Evolutionary conservation across 2,888 invertebrate species (phyloP).

Genomic region (Pyrocoelia pectoralis): DNA sequence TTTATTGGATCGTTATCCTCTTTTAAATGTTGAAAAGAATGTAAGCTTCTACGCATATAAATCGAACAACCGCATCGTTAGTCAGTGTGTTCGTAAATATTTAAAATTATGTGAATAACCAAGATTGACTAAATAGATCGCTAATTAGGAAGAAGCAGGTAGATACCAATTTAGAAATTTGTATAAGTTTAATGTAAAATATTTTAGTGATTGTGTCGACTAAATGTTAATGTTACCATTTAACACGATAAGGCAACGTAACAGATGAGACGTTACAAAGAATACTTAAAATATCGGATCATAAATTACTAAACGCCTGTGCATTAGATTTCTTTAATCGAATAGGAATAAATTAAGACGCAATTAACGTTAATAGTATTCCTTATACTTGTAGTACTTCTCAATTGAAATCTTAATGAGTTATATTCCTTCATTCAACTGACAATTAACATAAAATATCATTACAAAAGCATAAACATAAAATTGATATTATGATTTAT

Average conservation of each 20-base stretch:
- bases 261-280: slow-evolving; percentile 3
- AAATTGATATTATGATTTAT: too few species aligned
- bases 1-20: slow-evolving; percentile 5
- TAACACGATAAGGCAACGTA: slow-evolving; percentile 29
- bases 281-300: slow-evolving; percentile 5
- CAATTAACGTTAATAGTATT: slow-evolving; percentile 6
- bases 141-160: slow-evolving; percentile 55
- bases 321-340: slow-evolving; percentile 10
- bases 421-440: too few species aligned
- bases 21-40: slow-evolving; percentile 9
- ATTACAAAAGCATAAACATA: too few species aligned
- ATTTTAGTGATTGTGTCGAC: slow-evolving; percentile 40
- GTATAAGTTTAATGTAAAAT: slow-evolving; percentile 10
- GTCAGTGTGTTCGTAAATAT: slow-evolving; percentile 1
- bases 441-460: too few species aligned
- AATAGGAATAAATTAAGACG: slow-evolving; percentile 9
- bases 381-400: background rate
- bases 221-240: slow-evolving; percentile 31
- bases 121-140: slow-evolving; percentile 47
- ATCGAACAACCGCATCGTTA: slow-evolving; percentile 10
- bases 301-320: slow-evolving; percentile 10
- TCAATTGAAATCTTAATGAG: background rate
- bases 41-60: slow-evolving; percentile 6
- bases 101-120: background rate
- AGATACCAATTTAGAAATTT: slow-evolving; percentile 9